Evolutionary conservation across 2,888 invertebrate species (phyloP), one percentile per base, ranked within the genome.

Genomic region (Celastrina argiolus): DNA sequence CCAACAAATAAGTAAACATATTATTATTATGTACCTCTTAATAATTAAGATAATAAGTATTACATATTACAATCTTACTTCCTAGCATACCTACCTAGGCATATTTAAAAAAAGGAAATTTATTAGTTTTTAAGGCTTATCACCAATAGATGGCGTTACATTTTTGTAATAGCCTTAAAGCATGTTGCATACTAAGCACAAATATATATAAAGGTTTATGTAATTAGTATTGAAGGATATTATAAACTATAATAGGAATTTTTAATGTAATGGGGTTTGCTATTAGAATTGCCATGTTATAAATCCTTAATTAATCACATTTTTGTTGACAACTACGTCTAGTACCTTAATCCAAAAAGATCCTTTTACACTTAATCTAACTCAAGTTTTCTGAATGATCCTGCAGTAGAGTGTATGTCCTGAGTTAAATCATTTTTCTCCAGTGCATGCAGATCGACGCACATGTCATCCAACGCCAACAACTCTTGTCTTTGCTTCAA

Each of bases 361-460:
- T 61, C 26, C 2, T 7, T 14, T 28, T 56, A 63, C 36, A 58
- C 34, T 64, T 71, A 97, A 88, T 97, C 97, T 69, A 97, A 94
- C 82, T 96, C 95, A 67, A 97, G 90, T 86, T 96, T 96, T 79
- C 97, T 94, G 85, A 97, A 97, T 67, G 96, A 96, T 26, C 97
- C 97, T 70, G 96, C 94, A 63, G 96, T 93, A 1, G 96, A 96
- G 70, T 94, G 95, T 64, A 96, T 89, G 75, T 95, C 94, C 75
- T 94, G 94, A 71, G 94, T 94, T 76, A 94, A 91, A 76, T 93
- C 91, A 68, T 92, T 92, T 69, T 92, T 92, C 65, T 84, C 93
- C 73, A 92, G 87, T 71, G 91, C 92, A 72, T 94, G 92, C 69
- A 95, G 87, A 83, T 96, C 94, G 70, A 96, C 93, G 69, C 92